phyloP scores from a whole-genome alignment of 2,113 vertebrate species.

The Ptilorrhoa leucosticta region DNA sequence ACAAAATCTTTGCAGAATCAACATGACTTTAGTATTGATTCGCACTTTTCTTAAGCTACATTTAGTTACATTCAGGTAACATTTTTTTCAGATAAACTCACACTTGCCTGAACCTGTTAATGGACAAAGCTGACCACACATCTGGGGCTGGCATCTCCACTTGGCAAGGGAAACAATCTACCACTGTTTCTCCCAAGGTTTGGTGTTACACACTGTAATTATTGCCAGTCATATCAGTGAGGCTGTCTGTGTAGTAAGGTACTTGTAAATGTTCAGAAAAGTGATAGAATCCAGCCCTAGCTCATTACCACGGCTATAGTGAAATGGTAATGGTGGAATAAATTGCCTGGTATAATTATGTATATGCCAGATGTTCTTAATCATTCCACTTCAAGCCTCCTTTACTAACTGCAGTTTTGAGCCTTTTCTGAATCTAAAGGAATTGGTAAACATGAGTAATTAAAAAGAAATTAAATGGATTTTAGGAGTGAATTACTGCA shows the following conservation, averaged over 20 bases:
- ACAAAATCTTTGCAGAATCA: background rate
- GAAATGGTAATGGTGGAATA: slow-evolving; percentile 28
- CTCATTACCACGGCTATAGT: background rate
- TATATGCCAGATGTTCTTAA: slow-evolving; percentile 48
- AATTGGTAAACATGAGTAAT: slow-evolving; percentile 54
- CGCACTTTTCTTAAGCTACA: background rate
- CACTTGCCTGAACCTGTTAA: background rate
- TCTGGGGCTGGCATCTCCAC: background rate
- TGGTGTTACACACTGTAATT: background rate
- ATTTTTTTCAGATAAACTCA: background rate
- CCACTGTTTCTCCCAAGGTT: background rate
- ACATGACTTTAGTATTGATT: background rate
- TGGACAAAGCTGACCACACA: background rate
- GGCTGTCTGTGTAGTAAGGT: background rate
- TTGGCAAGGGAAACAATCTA: background rate
- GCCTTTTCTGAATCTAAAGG: background rate
- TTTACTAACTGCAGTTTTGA: slow-evolving; percentile 40
- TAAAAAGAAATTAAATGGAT: slow-evolving; percentile 56
- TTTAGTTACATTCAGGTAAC: background rate
- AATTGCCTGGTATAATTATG: slow-evolving; percentile 43
- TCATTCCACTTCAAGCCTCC: slow-evolving; percentile 43
- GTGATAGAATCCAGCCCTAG: background rate
- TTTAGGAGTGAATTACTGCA: slow-evolving; percentile 44
- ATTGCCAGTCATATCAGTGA: background rate
- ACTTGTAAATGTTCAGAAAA: background rate